These are phyloP conservation scores for Cichladusa arquata DNA, from an alignment of 2,113 vertebrate species.

Conservation along the genomic window DNA sequence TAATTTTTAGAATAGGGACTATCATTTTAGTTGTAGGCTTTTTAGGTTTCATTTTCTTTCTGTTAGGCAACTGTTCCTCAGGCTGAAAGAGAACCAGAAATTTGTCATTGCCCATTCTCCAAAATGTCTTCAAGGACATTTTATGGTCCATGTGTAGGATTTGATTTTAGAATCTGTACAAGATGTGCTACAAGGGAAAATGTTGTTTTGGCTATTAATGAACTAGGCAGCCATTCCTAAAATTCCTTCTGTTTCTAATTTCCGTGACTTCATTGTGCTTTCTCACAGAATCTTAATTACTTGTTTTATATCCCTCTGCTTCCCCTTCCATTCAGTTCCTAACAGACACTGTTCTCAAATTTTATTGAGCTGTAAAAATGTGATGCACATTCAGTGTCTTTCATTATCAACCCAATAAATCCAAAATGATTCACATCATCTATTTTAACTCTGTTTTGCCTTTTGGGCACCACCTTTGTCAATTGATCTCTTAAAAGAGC, in stretches of 20 bases:
- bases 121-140: neutral
- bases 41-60: neutral
- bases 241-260: neutral
- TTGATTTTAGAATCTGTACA: neutral
- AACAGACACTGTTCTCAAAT: neutral
- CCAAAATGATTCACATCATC: slow-evolving; percentile 12
- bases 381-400: neutral
- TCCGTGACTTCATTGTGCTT: neutral
- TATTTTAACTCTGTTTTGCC: slow-evolving; percentile 3
- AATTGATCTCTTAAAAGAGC: neutral
- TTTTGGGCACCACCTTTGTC: slow-evolving; percentile 28
- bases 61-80: neutral
- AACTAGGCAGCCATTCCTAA: neutral
- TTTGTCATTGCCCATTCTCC: neutral
- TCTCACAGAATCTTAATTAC: neutral
- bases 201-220: neutral
- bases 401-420: slow-evolving; percentile 38
- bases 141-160: neutral
- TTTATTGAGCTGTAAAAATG: slow-evolving; percentile 10
- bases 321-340: neutral
- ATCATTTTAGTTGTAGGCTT: neutral
- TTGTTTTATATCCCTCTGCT: slow-evolving; percentile 1
- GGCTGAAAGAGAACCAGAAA: neutral
- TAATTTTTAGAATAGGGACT: neutral
- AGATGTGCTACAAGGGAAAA: neutral